These are phyloP conservation scores for Aphelocoma californica DNA, from an alignment of 2,797 vertebrate genomes.

Conservation along the genomic window DNA sequence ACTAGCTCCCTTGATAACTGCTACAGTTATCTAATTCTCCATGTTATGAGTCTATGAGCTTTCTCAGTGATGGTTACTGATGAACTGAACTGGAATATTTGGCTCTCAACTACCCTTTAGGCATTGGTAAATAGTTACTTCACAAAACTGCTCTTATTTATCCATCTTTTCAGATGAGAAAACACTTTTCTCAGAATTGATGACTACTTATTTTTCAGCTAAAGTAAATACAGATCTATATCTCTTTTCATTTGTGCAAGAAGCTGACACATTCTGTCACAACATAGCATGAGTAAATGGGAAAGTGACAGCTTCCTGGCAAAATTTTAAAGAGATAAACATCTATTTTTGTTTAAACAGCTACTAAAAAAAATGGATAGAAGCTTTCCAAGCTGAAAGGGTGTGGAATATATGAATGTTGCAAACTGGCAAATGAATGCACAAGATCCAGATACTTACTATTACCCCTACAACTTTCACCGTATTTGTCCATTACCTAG, in stretches of 20 bases:
- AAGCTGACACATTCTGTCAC: constrained; percentile 82
- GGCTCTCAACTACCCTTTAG: constrained; percentile 57
- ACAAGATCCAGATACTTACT: constrained; percentile 19
- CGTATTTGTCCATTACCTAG: background rate
- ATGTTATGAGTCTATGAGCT: background rate
- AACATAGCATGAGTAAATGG: constrained; percentile 79
- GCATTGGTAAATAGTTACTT: constrained; percentile 64
- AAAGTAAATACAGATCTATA: constrained; percentile 80
- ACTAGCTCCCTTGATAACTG: background rate
- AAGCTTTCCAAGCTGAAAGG: constrained; percentile 67
- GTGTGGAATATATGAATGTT: constrained; percentile 57
- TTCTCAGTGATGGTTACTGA: background rate
- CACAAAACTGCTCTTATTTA: constrained; percentile 71
- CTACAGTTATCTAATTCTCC: background rate
- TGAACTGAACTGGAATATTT: constrained; percentile 44
- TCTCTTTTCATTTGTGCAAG: constrained; percentile 80
- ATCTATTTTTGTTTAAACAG: constrained; percentile 83
- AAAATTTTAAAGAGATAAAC: constrained; percentile 84
- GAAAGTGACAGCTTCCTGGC: constrained; percentile 80
- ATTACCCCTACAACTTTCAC: background rate
- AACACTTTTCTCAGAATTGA: constrained; percentile 78
- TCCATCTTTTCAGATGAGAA: constrained; percentile 70
- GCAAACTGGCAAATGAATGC: constrained; percentile 57
- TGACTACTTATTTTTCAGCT: constrained; percentile 81
- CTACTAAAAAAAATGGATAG: constrained; percentile 58